A percentile compares a stretch with the other conserved stretches of the same genome.
These are phyloP conservation scores for Isurus oxyrinchus DNA, from an alignment of 2,113 vertebrate genomes.

Conservation along the genomic window DNA sequence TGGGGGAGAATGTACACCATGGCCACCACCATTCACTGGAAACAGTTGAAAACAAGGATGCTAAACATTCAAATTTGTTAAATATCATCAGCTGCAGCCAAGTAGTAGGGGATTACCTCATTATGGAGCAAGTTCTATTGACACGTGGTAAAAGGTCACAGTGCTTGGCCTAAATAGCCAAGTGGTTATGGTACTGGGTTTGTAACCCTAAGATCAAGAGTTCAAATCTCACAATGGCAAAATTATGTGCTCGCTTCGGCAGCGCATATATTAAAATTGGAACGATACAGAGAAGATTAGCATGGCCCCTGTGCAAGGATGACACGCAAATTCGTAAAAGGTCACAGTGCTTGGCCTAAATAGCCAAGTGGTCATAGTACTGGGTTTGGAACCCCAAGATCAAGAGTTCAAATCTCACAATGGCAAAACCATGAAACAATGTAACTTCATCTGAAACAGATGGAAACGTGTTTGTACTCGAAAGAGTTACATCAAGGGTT, in stretches of 20 bases:
- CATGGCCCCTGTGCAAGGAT: background rate
- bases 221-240: no score
- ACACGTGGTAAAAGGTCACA: background rate
- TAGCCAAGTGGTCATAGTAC: no score
- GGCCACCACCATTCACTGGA: background rate
- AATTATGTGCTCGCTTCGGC: background rate
- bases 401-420: no score
- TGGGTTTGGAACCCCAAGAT: no score
- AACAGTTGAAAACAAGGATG: background rate
- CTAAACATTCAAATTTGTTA: background rate
- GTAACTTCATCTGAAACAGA: no score
- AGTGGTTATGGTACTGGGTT: no score
- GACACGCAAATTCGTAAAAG: background rate
- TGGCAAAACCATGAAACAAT: no score
- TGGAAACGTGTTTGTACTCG: no score
- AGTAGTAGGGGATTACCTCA: background rate
- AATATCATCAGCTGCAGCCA: background rate
- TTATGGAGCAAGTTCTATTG: background rate
- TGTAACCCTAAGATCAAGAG: no score
- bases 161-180: no score
- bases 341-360: no score
- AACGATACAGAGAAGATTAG: constrained; percentile 5
- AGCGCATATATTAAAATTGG: constrained; percentile 26
- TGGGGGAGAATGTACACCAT: background rate
- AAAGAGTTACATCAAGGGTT: no score